Conservation (phyloP, 2,797 vertebrate genomes). For the Dallia pectoralis region DNA sequence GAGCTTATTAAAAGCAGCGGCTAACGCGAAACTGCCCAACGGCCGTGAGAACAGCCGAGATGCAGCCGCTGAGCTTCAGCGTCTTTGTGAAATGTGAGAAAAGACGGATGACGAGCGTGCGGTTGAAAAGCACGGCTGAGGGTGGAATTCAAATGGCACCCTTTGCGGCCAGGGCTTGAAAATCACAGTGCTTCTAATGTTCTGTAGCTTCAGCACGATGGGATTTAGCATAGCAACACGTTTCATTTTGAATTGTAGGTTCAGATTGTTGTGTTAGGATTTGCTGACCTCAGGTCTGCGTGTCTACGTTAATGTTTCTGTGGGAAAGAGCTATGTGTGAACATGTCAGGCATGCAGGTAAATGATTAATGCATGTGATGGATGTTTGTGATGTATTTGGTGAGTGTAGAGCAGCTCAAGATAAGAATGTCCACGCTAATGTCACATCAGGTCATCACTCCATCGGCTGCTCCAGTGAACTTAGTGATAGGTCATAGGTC, state of each 20-base stretch:
- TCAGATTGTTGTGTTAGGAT: not conserved
- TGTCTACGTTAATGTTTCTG: not conserved
- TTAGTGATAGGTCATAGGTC: not conserved
- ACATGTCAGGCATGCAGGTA: not conserved
- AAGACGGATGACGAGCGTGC: not conserved
- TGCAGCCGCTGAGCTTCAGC: not conserved
- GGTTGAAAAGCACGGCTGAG: not conserved
- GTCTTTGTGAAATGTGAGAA: not conserved
- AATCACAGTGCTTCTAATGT: not conserved
- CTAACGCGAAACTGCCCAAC: not conserved
- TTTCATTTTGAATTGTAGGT: not conserved
- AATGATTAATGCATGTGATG: not conserved
- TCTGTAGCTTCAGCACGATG: not conserved
- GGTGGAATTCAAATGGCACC: not conserved
- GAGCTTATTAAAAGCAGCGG: not conserved
- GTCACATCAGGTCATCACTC: not conserved
- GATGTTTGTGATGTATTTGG: not conserved
- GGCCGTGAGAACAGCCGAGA: not conserved
- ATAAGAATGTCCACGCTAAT: not conserved
- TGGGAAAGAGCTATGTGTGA: not conserved
- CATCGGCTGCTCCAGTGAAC: not conserved
- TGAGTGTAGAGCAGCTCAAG: too few relatives aligned
- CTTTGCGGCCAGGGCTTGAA: not conserved
- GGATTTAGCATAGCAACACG: not conserved
- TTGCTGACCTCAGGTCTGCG: not conserved